Evolutionary conservation across 2,888 invertebrate species (phyloP).

Genomic region (Drosophila antonietae): DNA sequence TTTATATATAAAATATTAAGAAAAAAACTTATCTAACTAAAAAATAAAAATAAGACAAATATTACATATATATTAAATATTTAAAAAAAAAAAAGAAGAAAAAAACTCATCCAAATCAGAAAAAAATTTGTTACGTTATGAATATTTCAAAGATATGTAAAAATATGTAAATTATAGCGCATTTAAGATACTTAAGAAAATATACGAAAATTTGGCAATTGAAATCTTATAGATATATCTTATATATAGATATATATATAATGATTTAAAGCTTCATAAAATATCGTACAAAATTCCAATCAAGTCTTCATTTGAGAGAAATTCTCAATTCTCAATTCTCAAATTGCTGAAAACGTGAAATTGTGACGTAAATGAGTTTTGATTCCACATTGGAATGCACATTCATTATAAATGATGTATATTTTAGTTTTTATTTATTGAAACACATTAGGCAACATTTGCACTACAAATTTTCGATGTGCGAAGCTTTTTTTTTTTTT

Average conservation of each 20-base stretch:
- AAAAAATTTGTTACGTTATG: neutral
- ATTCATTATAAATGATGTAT: conserved; percentile 26
- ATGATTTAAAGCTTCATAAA: conserved; percentile 2
- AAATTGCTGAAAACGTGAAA: neutral
- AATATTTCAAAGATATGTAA: neutral
- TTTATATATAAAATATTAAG: too few relatives aligned
- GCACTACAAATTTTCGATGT: conserved; percentile 51
- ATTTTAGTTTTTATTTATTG: conserved; percentile 30
- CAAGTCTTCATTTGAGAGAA: neutral
- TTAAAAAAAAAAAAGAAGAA: neutral
- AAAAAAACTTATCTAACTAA: too few relatives aligned
- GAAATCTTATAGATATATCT: too few relatives aligned
- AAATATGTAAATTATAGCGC: neutral
- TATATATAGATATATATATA: too few relatives aligned
- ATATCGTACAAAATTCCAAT: neutral
- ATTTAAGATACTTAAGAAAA: neutral
- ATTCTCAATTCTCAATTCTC: too few relatives aligned
- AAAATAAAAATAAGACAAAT: too few relatives aligned
- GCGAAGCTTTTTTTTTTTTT: too few relatives aligned
- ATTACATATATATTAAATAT: too few relatives aligned
- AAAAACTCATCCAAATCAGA: neutral
- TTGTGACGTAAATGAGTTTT: conserved; percentile 24
- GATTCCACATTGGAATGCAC: conserved; percentile 7
- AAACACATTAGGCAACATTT: conserved; percentile 52
- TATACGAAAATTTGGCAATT: neutral